Conservation (phyloP, 2,797 vertebrate species). For the Falco novaeseelandiae region DNA sequence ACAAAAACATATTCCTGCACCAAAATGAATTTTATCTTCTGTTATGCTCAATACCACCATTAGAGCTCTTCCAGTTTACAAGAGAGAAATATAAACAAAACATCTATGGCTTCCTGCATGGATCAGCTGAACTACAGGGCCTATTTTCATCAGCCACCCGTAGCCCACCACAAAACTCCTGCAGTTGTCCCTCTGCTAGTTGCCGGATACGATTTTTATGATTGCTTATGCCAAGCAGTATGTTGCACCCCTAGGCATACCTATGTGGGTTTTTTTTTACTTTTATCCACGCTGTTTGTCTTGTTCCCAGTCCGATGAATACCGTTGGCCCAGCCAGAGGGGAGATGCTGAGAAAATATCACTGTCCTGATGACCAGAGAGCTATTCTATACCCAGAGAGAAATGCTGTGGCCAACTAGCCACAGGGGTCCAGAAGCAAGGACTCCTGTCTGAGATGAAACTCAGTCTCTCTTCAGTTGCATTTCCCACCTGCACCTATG, state of each 20-base stretch:
- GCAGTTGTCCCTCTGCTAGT: not conserved
- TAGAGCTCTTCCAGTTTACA: not conserved
- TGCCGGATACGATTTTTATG: not conserved
- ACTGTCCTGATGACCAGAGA: not conserved
- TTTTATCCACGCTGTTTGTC: not conserved
- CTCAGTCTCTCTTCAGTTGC: not conserved
- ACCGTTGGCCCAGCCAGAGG: not conserved
- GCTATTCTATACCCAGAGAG: not conserved
- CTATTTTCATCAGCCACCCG: not conserved
- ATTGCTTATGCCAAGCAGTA: not conserved
- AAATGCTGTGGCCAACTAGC: not conserved
- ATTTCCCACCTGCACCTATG: not conserved
- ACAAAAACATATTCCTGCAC: not conserved
- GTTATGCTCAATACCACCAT: not conserved
- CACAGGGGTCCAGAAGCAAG: too few species aligned
- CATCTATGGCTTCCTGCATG: not conserved
- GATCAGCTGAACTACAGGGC: not conserved
- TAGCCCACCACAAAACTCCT: not conserved
- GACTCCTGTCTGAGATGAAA: not conserved
- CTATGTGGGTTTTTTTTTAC: not conserved
- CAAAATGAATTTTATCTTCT: not conserved
- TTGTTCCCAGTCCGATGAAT: not conserved
- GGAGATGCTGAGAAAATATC: not conserved
- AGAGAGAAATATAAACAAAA: not conserved
- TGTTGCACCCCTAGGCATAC: not conserved